Conservation (phyloP, 2,113 vertebrate genomes). For the Boleophthalmus pectinirostris region DNA sequence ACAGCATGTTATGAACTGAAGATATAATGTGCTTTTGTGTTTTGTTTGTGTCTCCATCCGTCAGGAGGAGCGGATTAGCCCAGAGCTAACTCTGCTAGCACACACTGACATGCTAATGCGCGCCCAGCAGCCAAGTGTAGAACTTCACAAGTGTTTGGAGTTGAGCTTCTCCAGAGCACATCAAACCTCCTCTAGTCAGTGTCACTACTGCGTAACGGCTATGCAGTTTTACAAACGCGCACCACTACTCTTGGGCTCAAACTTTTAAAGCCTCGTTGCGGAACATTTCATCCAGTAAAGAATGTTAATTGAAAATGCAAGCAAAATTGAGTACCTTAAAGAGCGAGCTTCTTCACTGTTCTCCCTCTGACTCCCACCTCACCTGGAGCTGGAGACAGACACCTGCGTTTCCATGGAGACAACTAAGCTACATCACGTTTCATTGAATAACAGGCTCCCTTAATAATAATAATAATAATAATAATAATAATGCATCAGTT, state of each 20-base stretch:
- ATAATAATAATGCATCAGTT: no score
- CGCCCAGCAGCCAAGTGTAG: not conserved
- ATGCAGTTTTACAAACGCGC: no score
- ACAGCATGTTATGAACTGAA: not conserved
- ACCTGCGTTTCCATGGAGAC: no score
- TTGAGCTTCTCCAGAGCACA: no score
- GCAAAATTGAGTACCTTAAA: not conserved
- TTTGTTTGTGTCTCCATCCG: not conserved
- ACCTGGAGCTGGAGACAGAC: no score
- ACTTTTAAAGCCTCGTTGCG: not conserved
- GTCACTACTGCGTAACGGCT: not conserved
- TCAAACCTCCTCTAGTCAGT: not conserved
- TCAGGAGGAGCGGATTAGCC: not conserved
- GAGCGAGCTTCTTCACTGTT: no score
- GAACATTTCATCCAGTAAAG: not conserved
- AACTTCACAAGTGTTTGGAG: not conserved
- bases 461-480: no score
- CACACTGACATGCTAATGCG: not conserved
- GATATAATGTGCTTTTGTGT: not conserved
- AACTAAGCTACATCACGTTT: no score
- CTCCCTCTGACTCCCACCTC: no score
- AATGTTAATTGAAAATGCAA: not conserved
- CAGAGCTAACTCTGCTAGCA: slow-evolving; percentile 1
- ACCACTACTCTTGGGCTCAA: not conserved
- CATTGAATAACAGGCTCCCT: no score